These are phyloP conservation scores for Otocyon megalotis DNA, from an alignment of 2,113 vertebrate genomes.

Conservation along the genomic window DNA sequence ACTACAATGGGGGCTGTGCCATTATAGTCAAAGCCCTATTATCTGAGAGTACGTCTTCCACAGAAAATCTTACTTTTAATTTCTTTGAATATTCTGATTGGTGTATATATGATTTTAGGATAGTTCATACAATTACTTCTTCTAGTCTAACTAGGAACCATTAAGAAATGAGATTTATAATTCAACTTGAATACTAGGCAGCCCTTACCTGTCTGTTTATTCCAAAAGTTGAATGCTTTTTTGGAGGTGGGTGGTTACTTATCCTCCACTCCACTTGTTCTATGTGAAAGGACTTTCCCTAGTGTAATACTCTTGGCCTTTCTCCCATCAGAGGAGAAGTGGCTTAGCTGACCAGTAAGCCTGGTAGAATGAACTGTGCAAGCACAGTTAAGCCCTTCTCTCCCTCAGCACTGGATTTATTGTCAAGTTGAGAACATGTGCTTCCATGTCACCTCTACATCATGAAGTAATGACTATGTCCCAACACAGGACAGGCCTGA, in stretches of 20 bases:
- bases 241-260: background rate
- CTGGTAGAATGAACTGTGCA: background rate
- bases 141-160: background rate
- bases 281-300: background rate
- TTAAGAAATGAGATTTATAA: slow-evolving; percentile 29
- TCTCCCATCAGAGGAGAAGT: background rate
- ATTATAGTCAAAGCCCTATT: background rate
- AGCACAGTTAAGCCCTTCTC: background rate
- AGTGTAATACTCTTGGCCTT: background rate
- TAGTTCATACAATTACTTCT: background rate
- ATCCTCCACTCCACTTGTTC: background rate
- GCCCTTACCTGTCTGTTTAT: background rate
- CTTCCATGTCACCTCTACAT: background rate
- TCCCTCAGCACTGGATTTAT: background rate
- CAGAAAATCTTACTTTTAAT: slow-evolving; percentile 12
- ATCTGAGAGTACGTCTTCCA: background rate
- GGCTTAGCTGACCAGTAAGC: background rate
- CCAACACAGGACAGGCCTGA: background rate
- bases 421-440: background rate
- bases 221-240: background rate
- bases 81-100: background rate
- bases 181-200: background rate
- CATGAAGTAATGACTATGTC: background rate
- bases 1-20: background rate
- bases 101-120: background rate